These are phyloP conservation scores for Lycaena phlaeas DNA, from an alignment of 2,888 invertebrate species.

Conservation along the genomic window DNA sequence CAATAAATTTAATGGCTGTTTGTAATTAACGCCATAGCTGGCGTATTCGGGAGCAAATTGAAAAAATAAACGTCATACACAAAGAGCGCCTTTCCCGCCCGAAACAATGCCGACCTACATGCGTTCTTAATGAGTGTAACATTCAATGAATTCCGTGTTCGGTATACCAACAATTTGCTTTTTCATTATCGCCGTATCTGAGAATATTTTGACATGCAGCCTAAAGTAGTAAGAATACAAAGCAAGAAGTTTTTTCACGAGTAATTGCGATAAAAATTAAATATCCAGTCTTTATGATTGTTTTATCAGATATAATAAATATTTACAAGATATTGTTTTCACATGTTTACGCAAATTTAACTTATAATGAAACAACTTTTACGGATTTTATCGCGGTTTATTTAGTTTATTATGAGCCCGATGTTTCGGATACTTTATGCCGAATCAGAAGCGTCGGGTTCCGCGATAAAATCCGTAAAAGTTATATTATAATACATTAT, in stretches of 20 bases:
- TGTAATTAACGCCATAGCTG: conserved; percentile 39
- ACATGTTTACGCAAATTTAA: too few species aligned
- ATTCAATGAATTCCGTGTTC: conserved; percentile 47
- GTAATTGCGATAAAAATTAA: background rate
- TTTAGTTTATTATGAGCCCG: too few species aligned
- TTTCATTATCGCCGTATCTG: conserved; percentile 7
- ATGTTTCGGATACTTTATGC: too few species aligned
- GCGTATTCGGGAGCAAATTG: conserved; percentile 40
- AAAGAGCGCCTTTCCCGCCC: conserved; percentile 52
- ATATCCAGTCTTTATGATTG: too few species aligned
- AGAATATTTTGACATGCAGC: conserved; percentile 1
- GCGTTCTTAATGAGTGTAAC: conserved; percentile 54
- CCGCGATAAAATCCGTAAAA: too few species aligned
- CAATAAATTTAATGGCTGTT: conserved; percentile 9
- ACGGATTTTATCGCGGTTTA: too few species aligned
- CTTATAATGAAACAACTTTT: too few species aligned
- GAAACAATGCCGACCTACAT: conserved; percentile 54
- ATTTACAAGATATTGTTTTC: too few species aligned
- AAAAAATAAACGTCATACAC: conserved; percentile 56
- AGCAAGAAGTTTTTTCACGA: background rate
- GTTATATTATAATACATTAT: too few species aligned
- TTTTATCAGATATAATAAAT: too few species aligned
- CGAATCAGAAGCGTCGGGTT: too few species aligned
- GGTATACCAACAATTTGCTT: conserved; percentile 36
- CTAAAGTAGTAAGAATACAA: background rate